Base-by-base conservation (phyloP, 2,113 vertebrate genomes). In the Protomyctophum bolini region DNA sequence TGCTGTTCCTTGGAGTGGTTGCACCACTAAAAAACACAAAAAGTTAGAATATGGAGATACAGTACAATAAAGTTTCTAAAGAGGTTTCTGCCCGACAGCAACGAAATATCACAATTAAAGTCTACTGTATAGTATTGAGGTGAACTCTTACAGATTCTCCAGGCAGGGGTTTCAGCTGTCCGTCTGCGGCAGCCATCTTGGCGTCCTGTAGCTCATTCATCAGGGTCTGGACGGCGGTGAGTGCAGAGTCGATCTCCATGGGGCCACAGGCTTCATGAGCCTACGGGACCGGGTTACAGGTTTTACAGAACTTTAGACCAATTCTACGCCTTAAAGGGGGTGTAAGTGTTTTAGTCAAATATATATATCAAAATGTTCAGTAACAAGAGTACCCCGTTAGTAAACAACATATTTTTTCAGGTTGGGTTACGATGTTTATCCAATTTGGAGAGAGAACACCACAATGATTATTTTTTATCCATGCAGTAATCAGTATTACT, bases 201-300 rank as follows among this genome's bases (percentile, higher is more conserved):
- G 98, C 97, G 11, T 99, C 98, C 68, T 98, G 96, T 67, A 99
- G 92, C 76, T 99, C 97, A 50, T 85, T 97, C 83, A 95, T 98
- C 45, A 99, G 93, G 0, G 95, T 97, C 87, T 97, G 96, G 52
- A 99, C 95, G 0, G 96, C 93, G 21, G 90, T 97, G 67, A 99
- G 91, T 0, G 97, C 98, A 1, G 97, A 99, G 84, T 99, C 97
- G 0, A 98, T 98, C 85, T 99, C 98, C 96, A 99, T 97, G 6
- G 98, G 98, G 12, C 98, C 97, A 54, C 97, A 99, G 1, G 97
- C 97, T 91, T 99, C 97, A 49, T 98, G 97, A 72, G 98, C 98
- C 98, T 99, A 11, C n/a, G 78, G n/a, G n/a, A n/a, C n/a, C n/a
- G n/a, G 4, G 61, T 45, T 21, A 51, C 67, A 66, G 1, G 33